These are phyloP conservation scores for Petrolisthes manimaculis DNA, from an alignment of 2,888 invertebrate genomes.

Conservation along the genomic window DNA sequence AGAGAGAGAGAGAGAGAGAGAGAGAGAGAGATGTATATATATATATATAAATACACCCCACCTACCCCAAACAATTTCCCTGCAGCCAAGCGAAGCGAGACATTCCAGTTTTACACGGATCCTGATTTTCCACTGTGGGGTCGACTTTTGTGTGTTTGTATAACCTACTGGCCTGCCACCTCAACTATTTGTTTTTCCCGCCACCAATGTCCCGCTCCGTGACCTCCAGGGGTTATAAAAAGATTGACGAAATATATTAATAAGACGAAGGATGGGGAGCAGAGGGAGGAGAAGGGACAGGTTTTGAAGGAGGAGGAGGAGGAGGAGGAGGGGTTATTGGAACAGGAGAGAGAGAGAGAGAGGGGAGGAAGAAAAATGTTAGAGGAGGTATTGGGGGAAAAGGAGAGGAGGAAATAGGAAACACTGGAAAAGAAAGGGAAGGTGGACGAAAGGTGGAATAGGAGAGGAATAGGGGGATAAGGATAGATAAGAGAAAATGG, in stretches of 20 bases:
- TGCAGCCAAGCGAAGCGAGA: too few species aligned
- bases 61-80: too few species aligned
- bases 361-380: background rate
- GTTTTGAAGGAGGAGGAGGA: background rate
- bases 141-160: too few species aligned
- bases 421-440: background rate
- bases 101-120: too few species aligned
- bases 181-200: too few species aligned
- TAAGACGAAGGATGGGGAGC: background rate
- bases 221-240: too few species aligned
- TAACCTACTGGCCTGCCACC: too few species aligned
- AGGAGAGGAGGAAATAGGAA: background rate
- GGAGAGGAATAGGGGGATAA: background rate
- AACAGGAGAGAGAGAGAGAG: background rate
- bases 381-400: background rate
- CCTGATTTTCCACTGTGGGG: too few species aligned
- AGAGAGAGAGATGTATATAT: background rate
- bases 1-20: background rate
- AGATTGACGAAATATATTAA: too few species aligned
- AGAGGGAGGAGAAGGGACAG: background rate
- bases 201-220: too few species aligned
- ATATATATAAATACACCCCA: too few species aligned
- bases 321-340: background rate
- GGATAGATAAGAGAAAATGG: background rate
- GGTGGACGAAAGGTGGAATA: background rate